Conservation (phyloP, 2,113 vertebrate species). For the Calypte anna region DNA sequence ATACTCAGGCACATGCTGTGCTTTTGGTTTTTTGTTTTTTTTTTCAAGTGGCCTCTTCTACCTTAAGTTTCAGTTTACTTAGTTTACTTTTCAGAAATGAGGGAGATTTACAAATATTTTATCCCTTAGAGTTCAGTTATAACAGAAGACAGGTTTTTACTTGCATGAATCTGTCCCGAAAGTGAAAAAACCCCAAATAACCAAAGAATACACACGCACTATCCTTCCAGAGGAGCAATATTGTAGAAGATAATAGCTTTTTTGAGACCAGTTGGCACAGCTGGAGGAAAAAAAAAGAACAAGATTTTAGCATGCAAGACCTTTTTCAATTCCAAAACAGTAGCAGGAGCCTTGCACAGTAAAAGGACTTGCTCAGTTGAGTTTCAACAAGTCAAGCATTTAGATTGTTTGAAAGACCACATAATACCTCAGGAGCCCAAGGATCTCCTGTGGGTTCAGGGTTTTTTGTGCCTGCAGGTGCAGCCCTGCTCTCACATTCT, state of each 20-base stretch:
- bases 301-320: neutral
- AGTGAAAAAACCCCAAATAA: neutral
- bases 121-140: neutral
- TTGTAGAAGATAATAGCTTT: neutral
- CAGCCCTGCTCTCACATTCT: neutral
- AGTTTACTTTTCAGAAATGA: neutral
- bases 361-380: neutral
- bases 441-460: neutral
- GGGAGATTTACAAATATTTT: neutral
- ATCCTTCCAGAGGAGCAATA: neutral
- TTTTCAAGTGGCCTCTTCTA: neutral
- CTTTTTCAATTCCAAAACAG: neutral
- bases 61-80: neutral
- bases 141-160: neutral
- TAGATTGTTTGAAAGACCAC: neutral
- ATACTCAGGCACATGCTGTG: neutral
- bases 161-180: neutral
- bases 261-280: neutral
- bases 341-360: neutral
- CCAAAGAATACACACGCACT: neutral
- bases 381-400: neutral
- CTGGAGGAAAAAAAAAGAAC: neutral
- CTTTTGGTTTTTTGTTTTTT: neutral
- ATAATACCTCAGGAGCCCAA: neutral
- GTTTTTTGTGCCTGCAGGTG: rapidly evolving